Base-by-base conservation (phyloP, 1,140 invertebrate species). In the Kradibia gibbosae region DNA sequence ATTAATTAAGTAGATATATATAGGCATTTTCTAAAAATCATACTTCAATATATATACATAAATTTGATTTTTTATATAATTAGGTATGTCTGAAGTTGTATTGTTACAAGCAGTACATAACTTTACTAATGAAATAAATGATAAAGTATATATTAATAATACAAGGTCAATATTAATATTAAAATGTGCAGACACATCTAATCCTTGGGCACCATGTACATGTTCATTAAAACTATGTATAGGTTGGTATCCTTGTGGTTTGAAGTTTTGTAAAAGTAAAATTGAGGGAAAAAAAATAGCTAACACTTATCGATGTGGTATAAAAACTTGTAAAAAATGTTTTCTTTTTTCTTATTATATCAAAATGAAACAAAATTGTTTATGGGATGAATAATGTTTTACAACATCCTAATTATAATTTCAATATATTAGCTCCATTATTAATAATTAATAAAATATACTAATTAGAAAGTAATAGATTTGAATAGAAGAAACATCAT, bases 291-390 rank as follows among this genome's bases (percentile, higher is more conserved):
- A 94, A 87, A 93, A 94, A 78, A 84, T 88, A 39, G 87, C 89
- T 0, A 91, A 90, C 83, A 95, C 94, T 82, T 98, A 98, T 90
- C 93, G 97, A 22, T 99, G 98, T 91, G 98, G 98, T 74, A 99
- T 99, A 87, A 97, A 98, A 91, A 98, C 97, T 8, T 99, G 98
- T 90, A 94, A 95, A 87, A 95, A 96, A 89, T 98, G 97, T 91
- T 94, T 96, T 87, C 94, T 95, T 83, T 98, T 97, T 90, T 94
- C 95, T 76, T 98, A 96, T 91, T 95, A 95, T 88, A 96, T 96
- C 62, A 92, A 93, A 78, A 94, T 95, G 87, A 96, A 97, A 89
- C 94, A 96, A 85, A 93, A 94, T 85, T 98, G 98, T 92, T 92
- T 97, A 81, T 97, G 95, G 96, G 96, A 97, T 90, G 95, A 96